Base-by-base conservation (phyloP, 2,888 invertebrate species). In the Hirudinaria manillensis region DNA sequence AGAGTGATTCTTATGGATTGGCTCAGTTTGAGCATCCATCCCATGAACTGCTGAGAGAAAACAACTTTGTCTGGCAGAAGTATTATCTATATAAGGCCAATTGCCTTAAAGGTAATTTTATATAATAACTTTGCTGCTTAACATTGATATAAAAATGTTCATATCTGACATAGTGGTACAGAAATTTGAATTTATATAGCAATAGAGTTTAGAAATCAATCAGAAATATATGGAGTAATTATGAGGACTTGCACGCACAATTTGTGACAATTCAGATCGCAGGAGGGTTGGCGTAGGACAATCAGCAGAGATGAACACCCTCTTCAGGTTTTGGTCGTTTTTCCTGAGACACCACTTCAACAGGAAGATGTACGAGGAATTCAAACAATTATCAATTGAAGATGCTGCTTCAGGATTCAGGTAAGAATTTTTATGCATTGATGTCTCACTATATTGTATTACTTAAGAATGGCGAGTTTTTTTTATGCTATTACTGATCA, bases 241-340 rank as follows among this genome's bases (percentile, higher is more conserved):
- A 29, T 6, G 13, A 27, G 3, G 13, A 56, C 13, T 56, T 56
- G 56, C 6, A 61, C 2, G 7, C n/a, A 27, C 1, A 27, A 29
- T 7, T 61, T 61, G 4, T 56, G 7, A n/a, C 38, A 2, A 2
- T 19, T 29, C 65, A 73, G 73, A 73, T 55, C 73, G 68, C n/a
- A 36, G 66, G 67, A 72, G 73, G 32, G 89, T 93, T 76, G 98
- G 98, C 77, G 91, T 91, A 82, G 98, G 98, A 0, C 93, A 93
- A 83, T 95, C 95, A 7, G 94, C 94, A 83, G 99, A 99, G 87
- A 99, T 99, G 98, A 99, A 99, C 87, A 99, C 99, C 0, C 88
- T 99, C 72, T 99, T 96, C 89, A 89, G 99, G 51, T 99, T 99
- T 88, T 99, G 99, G 99, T 98, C 98, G 45, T 98, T 98, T 89